Conservation (phyloP, 2,888 invertebrate species). For the Marronus borbonicus region DNA sequence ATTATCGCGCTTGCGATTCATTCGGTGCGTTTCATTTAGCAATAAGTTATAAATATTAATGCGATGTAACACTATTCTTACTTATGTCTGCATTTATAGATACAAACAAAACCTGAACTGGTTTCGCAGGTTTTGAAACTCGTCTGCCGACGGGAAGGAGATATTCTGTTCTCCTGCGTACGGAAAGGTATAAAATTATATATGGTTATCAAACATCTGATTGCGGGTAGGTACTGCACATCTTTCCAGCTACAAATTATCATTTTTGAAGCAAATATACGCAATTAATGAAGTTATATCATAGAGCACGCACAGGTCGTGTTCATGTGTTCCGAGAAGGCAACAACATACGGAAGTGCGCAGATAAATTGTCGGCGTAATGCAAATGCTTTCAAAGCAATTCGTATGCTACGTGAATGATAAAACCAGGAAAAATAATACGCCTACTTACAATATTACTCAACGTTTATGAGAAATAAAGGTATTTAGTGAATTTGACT, state of each 20-base stretch:
- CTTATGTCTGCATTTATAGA: constrained; percentile 48
- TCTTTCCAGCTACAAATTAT: constrained; percentile 27
- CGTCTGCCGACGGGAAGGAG: constrained; percentile 36
- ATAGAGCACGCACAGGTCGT: not conserved
- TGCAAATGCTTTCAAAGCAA: too few relatives aligned
- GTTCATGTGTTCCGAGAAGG: not conserved
- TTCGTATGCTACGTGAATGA: too few relatives aligned
- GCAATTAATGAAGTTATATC: constrained; percentile 23
- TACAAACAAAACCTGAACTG: constrained; percentile 47
- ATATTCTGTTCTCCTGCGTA: constrained; percentile 11
- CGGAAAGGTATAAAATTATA: constrained; percentile 31
- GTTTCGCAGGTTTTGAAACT: constrained; percentile 43
- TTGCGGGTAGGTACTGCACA: not conserved
- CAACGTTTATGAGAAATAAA: too few relatives aligned
- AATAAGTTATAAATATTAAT: constrained; percentile 46
- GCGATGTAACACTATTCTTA: constrained; percentile 46
- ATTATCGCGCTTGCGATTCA: constrained; percentile 36
- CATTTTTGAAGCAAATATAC: constrained; percentile 8
- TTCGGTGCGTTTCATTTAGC: constrained; percentile 26
- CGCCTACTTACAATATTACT: too few relatives aligned
- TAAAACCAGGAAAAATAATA: too few relatives aligned
- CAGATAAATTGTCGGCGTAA: too few relatives aligned
- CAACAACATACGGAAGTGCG: too few relatives aligned
- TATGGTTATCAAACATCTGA: constrained; percentile 31
- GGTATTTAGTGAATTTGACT: too few relatives aligned